Base-by-base conservation (phyloP, 2,797 vertebrate genomes). In the Gymnothorax javanicus region DNA sequence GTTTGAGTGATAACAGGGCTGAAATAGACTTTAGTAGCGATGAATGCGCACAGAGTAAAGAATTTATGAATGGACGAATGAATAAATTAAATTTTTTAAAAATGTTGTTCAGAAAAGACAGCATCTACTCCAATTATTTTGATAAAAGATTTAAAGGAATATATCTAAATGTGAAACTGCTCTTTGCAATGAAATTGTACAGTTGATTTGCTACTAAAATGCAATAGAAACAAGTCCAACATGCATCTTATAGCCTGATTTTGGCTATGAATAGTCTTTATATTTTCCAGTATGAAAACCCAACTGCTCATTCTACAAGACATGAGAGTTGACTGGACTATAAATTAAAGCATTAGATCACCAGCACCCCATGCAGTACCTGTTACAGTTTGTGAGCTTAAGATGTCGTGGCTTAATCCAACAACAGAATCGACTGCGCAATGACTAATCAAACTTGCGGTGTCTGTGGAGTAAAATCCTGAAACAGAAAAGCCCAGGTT, bases 381-480 rank as follows among this genome's bases (percentile, higher is more conserved):
- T 81, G 20, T 54, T 15, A 50, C 73, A 52, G 15, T 50, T 17
- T 20, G n/a, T 81, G 50, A 54, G 73, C 23, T 69, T 75, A 9
- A 12, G 33, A 75, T 43, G 23, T n/a, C 77, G 23, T 25, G 17
- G 77, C 20, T 81, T 81, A 81, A 54, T 81, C 50, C 50, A 81
- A 81, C 77, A 81, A 54, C 43, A 23, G 50, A 81, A 43, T 52
- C 15, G 6, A 81, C 50, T 33, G 33, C 20, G 23, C 20, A n/a
- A 79, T 79, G 77, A 81, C 20, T 81, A 81, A 81, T 81, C 77
- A 81, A n/a, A 20, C 50, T 52, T n/a, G 77, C n/a, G 50, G 23
- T 52, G 17, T 81, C 77, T 56, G 15, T 50, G 20, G 7, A 56
- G 77, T n/a, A 8, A 81, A 81, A 56, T 81, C 17, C 77, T 56